These are phyloP conservation scores for Myocastor coypus DNA, from an alignment of 2,113 vertebrate genomes.

Conservation along the genomic window DNA sequence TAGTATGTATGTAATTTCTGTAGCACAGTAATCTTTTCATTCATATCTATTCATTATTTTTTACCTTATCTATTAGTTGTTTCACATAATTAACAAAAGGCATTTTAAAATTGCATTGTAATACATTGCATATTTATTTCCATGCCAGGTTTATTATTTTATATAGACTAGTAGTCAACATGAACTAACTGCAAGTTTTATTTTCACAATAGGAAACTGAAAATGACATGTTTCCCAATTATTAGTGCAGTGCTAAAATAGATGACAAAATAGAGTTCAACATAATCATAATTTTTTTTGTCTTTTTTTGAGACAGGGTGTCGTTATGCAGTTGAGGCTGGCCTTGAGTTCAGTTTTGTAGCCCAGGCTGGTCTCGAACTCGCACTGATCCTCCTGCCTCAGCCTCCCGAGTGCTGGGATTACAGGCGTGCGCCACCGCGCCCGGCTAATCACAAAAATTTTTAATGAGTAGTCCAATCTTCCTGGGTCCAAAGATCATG, in stretches of 20 bases:
- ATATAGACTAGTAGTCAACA: not conserved
- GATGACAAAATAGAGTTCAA: not conserved
- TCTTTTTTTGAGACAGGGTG: too few relatives aligned
- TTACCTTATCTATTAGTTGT: conserved; percentile 27
- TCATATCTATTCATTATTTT: not conserved
- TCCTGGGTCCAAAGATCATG: conserved; percentile 33
- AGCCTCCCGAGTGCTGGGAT: too few relatives aligned
- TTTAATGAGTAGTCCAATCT: not conserved
- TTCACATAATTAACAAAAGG: not conserved
- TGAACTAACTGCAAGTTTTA: conserved; percentile 28
- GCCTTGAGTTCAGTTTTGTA: too few relatives aligned
- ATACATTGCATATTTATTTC: not conserved
- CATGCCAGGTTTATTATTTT: not conserved
- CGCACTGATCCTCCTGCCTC: too few relatives aligned
- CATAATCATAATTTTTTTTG: too few relatives aligned
- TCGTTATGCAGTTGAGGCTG: too few relatives aligned
- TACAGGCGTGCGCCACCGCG: too few relatives aligned
- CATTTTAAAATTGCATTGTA: not conserved
- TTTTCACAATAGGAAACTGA: not conserved
- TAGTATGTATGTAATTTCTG: not conserved
- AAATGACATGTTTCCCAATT: not conserved
- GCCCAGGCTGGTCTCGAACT: too few relatives aligned
- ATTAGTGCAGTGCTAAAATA: not conserved
- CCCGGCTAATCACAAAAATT: not conserved
- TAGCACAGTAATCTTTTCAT: not conserved